phyloP scores from a whole-genome alignment of 2,888 invertebrate species.

The Drosophila quinaria region DNA sequence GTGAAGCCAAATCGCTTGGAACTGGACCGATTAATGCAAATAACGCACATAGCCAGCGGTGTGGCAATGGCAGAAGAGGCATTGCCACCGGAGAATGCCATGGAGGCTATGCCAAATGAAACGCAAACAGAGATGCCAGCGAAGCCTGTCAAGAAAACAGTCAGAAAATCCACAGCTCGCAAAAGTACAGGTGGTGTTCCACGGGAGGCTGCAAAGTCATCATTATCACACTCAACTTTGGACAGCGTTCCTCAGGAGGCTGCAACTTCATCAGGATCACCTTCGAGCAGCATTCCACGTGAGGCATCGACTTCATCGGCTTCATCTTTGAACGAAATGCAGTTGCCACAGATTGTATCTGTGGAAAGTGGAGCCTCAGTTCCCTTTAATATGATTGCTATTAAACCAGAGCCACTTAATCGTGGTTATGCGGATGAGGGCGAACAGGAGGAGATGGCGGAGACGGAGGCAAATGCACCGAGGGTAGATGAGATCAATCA shows the following conservation, averaged over 20 bases:
- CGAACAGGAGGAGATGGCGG: background rate
- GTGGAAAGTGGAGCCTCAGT: slow-evolving; percentile 66
- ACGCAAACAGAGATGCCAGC: slow-evolving; percentile 1
- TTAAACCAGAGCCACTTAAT: slow-evolving; percentile 79
- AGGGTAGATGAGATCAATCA: slow-evolving; percentile 64
- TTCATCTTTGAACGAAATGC: slow-evolving; percentile 1
- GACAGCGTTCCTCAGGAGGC: background rate
- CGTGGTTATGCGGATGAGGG: slow-evolving; percentile 76
- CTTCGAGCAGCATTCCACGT: background rate
- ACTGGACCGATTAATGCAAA: slow-evolving; percentile 80
- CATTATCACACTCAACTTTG: background rate
- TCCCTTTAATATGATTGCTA: slow-evolving; percentile 48
- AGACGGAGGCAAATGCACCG: background rate
- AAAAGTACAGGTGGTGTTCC: slow-evolving; percentile 60
- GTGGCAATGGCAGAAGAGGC: slow-evolving; percentile 69
- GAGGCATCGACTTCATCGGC: background rate
- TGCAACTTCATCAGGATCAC: background rate
- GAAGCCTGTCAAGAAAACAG: slow-evolving; percentile 5
- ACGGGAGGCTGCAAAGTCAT: slow-evolving; percentile 11
- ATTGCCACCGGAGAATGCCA: slow-evolving; percentile 41
- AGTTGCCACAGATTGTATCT: slow-evolving; percentile 67
- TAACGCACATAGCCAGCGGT: slow-evolving; percentile 79
- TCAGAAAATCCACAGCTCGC: slow-evolving; percentile 46
- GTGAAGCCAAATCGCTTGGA: slow-evolving; percentile 82
- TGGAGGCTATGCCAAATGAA: slow-evolving; percentile 43